Evolutionary conservation across 2,797 vertebrate species (phyloP), one percentile per base, ranked within the genome.

Genomic region (Oreochromis grahami): DNA sequence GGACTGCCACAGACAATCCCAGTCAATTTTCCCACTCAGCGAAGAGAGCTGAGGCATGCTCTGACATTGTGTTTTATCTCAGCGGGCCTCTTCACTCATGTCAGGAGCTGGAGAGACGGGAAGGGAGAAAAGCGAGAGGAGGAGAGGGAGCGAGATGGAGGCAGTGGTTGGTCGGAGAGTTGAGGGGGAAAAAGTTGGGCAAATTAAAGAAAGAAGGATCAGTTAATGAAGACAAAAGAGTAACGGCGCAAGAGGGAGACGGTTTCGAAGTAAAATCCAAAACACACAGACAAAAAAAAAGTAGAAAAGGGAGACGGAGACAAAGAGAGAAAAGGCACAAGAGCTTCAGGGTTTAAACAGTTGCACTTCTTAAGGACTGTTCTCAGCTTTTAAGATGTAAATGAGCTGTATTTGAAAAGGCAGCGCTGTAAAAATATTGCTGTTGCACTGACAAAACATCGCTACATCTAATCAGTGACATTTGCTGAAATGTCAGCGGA

Each of bases 21-120:
- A 93, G 93, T 95, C 94, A 94, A 95, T 95, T 93, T 94, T 91
- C 93, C 90, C 92, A 94, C 93, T 94, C 93, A 92, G 92, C 88
- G 87, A 91, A 94, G 92, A 94, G 93, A 94, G 92, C 91, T 81
- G 90, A 92, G 91, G 88, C 92, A 84, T 89, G 91, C 91, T 93
- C 91, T 91, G 93, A 94, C 93, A 93, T 92, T 91, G 94, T 91
- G 93, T 84, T 94, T 94, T 91, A 93, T 94, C 93, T 94, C 93
- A 90, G 90, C 76, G 72, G 91, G 88, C 86, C 89, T 90, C 88
- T 91, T 90, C 90, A 83, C 82, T 94, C 90, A 85, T 84, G 88
- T 92, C 88, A 91, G 88, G 89, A 92, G 88, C 84, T 13, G 56
- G 58, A 83, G 79, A 91, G 81, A 48, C 81, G 60, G 53, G 32